phyloP scores from a whole-genome alignment of 2,888 invertebrate genomes.

The Podotricha telesiphe region DNA sequence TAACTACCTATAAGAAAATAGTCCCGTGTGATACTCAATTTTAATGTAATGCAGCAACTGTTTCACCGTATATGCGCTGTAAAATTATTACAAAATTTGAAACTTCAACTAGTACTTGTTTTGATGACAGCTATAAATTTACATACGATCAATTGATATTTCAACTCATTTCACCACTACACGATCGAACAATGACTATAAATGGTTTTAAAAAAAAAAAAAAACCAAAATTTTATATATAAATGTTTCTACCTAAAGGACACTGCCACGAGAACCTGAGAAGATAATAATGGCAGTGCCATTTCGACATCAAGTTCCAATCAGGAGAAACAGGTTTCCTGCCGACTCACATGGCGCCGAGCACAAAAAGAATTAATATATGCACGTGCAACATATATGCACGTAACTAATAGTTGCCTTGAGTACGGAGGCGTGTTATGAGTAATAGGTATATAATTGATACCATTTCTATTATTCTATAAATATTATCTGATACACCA shows the following conservation, averaged over 20 bases:
- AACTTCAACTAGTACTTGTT: not conserved
- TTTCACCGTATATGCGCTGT: not conserved
- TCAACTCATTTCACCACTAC: too few relatives aligned
- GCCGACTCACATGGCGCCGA: slow-evolving; percentile 59
- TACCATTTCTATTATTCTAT: slow-evolving; percentile 24
- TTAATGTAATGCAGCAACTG: slow-evolving; percentile 16
- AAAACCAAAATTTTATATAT: not conserved
- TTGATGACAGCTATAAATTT: too few relatives aligned
- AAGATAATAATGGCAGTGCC: slow-evolving; percentile 30
- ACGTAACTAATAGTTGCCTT: slow-evolving; percentile 32
- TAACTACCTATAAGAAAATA: slow-evolving; percentile 12
- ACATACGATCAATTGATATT: not conserved
- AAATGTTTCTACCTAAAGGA: not conserved
- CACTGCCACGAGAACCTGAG: slow-evolving; percentile 1
- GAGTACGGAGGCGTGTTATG: slow-evolving; percentile 31
- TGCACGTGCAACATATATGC: slow-evolving; percentile 32
- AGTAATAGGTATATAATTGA: slow-evolving; percentile 26
- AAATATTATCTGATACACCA: slow-evolving; percentile 28
- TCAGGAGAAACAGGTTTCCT: slow-evolving; percentile 49
- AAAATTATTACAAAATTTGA: not conserved
- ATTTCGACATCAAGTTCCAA: slow-evolving; percentile 42
- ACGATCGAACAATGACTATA: not conserved
- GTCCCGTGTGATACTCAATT: slow-evolving; percentile 21
- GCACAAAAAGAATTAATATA: slow-evolving; percentile 53
- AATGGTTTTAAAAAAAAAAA: not conserved